Conservation (phyloP, 2,888 invertebrate species). For the Oligia strigilis region DNA sequence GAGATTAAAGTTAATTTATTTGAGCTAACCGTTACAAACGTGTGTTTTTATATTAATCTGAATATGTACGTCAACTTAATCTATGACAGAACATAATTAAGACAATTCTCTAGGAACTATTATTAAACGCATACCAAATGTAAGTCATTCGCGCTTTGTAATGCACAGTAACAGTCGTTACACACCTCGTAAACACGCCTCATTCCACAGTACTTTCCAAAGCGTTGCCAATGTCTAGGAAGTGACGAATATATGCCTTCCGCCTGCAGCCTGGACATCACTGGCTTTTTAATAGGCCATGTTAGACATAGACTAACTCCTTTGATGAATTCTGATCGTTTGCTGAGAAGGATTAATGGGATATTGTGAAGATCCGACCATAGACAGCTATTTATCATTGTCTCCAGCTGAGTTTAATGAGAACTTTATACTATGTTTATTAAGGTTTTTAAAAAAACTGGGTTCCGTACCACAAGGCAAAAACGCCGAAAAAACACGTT, state of each 20-base stretch:
- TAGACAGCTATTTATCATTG: not conserved
- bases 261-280: constrained; percentile 24
- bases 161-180: constrained; percentile 30
- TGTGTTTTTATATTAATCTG: no score
- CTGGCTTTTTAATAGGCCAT: constrained; percentile 14
- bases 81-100: not conserved
- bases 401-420: not conserved
- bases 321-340: constrained; percentile 21
- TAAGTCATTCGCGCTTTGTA: constrained; percentile 35
- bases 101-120: constrained; percentile 14
- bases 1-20: not conserved
- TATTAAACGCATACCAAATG: constrained; percentile 39
- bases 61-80: no score
- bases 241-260: constrained; percentile 44
- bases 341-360: not conserved
- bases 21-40: not conserved
- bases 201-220: constrained; percentile 33
- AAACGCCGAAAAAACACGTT: no score
- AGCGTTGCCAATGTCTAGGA: constrained; percentile 52
- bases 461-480: no score
- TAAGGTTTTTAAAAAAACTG: no score
- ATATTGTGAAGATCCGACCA: no score
- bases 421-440: no score
- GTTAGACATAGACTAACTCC: constrained; percentile 18
- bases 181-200: constrained; percentile 51